A percentile compares a stretch with the other conserved stretches of the same genome.
Conservation (phyloP, 2,888 invertebrate species). For the Cactoblastis cactorum region DNA sequence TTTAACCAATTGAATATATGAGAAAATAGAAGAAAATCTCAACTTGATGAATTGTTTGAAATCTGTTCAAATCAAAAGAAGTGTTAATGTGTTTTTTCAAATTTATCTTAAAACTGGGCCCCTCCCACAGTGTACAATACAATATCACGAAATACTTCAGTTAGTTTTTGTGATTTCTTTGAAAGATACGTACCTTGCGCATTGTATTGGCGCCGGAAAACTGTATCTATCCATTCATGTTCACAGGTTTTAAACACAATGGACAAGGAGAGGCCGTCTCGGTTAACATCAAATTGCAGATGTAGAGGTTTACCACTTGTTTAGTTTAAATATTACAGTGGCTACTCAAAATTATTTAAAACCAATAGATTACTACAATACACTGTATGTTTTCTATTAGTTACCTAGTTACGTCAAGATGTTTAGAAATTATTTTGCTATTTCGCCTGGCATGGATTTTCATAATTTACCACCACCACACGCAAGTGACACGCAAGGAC, state of each 20-base stretch:
- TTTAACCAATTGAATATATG: no score
- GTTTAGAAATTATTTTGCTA: constrained; percentile 7
- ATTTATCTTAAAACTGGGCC: no score
- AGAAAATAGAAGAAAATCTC: no score
- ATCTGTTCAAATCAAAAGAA: no score
- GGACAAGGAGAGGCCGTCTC: constrained; percentile 45
- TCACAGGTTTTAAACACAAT: constrained; percentile 38
- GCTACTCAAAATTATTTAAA: no score
- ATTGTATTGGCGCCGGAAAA: constrained; percentile 29
- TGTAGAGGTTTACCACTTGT: constrained; percentile 34
- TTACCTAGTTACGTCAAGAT: constrained; percentile 12
- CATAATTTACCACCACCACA: constrained; percentile 11
- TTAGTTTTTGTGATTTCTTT: background rate
- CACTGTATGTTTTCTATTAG: background rate
- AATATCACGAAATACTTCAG: background rate
- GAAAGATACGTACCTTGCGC: background rate
- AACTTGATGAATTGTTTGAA: no score
- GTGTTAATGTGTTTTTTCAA: no score
- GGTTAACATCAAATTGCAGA: no score
- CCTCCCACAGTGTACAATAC: no score
- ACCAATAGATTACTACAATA: background rate
- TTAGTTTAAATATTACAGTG: no score
- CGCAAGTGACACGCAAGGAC: constrained; percentile 20
- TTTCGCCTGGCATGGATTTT: constrained; percentile 17
- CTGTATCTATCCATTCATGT: constrained; percentile 32